Evolutionary conservation across 2,888 invertebrate species (phyloP), one percentile per base, ranked within the genome.

Genomic region (Scaptomyza parva): DNA sequence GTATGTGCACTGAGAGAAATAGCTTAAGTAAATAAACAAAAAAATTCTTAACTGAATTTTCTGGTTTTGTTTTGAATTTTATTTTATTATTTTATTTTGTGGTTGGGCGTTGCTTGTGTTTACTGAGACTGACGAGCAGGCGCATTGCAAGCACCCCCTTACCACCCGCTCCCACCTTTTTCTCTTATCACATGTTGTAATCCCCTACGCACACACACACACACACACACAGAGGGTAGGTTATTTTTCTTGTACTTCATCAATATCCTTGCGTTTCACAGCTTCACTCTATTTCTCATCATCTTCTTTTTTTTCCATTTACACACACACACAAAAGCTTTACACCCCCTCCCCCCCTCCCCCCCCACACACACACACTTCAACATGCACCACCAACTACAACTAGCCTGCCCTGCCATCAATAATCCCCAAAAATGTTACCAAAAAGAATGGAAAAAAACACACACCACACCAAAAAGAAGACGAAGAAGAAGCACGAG

Each of bases 381-480:
- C 39, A n/a, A n/a, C n/a, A n/a, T n/a, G n/a, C n/a, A n/a, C 33
- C 18, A 1, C 47, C 22, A 7, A 48, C 35, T 18, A 37, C 30
- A n/a, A 50, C 39, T 17, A 28, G 20, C 48, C 33, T 6, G 20
- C 48, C 30, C 54, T 28, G 74, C 78, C 87, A 89, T 89, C 90
- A 89, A 90, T 90, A 90, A 88, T 90, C 89, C 87, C 86, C 80
- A 78, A 87, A 85, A 76, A 58, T 57, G 52, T 59, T 52, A 48
- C 37, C 44, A 61, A 54, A 51, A 64, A 54, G 37, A 43, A 28
- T 2, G 20, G 37, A 52, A 40, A 62, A 67, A 51, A 84, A 80
- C 78, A n/a, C n/a, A n/a, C n/a, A n/a, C n/a, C n/a, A n/a, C 55
- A 55, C 41, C 39, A 39, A 41, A 41, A 43, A 18, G 35, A 45